Evolutionary conservation across 2,888 invertebrate genomes (phyloP), one percentile per base, ranked within the genome.

Genomic region (Chrysomela aeneicollis): DNA sequence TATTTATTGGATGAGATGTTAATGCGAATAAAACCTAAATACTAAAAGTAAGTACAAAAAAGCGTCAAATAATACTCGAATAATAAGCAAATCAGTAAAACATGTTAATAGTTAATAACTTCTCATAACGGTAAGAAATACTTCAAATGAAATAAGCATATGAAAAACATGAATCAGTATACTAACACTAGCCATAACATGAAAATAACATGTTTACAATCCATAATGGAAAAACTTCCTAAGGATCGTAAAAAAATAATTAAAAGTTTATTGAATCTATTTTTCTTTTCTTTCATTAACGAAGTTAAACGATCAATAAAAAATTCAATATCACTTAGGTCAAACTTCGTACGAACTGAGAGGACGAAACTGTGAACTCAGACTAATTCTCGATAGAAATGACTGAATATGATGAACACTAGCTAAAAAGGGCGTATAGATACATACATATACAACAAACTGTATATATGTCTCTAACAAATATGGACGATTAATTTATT

Each of bases 401-500:
- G 55, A 58, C 64, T 68, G 42, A 42, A 68, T 71, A 71, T 69
- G 63, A 67, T 63, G 63, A 67, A 72, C 68, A 76, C 74, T 76
- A 77, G 77, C 77, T 78, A 78, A 76, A 69, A 75, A 75, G 66
- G 65, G 72, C 73, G 73, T 73, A 73, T 68, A 70, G 73, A 70
- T 73, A 73, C 42, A 42, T 73, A 73, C 74, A 74, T 74, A 73
- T 74, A 74, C 73, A 74, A 73, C 72, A 71, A 67, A 71, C 71
- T 73, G 73, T 72, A 72, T 69, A 65, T 73, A 74, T 74, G 73
- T 75, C 75, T 78, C 80, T 80, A 80, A 80, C 78, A 75, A 75
- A 71, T 75, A 80, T 80, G 80, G 80, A 80, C 80, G 80, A 80
- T 80, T 80, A 81, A 76, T 72, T 73, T 80, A 78, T 79, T 81